A percentile compares a stretch with the other conserved stretches of the same genome.
Evolutionary conservation across 2,797 vertebrate species (phyloP).

Genomic region (Leucoraja ocellata): DNA sequence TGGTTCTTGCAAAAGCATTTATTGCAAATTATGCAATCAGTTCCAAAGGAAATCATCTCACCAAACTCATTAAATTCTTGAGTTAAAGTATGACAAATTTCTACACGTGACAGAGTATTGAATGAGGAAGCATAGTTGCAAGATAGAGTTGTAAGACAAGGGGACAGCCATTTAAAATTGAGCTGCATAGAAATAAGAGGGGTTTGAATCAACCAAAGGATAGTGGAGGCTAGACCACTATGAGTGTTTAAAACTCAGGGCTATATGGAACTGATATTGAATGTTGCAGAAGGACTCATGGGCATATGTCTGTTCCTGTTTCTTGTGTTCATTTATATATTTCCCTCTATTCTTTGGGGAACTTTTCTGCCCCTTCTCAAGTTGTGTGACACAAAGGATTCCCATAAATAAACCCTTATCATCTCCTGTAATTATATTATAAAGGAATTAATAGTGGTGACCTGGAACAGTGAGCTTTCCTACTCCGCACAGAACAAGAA

Average conservation of each 20-base stretch:
- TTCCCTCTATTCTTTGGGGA: neutral
- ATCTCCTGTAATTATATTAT: neutral
- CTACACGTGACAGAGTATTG: no score
- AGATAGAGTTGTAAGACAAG: no score
- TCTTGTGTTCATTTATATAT: neutral
- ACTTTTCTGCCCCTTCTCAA: neutral
- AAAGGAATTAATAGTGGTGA: neutral
- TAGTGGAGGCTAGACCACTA: no score
- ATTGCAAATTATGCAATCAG: neutral
- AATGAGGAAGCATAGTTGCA: no score
- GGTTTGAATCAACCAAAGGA: no score
- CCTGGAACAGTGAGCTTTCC: neutral
- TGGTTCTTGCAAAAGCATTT: neutral
- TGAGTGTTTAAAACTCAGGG: no score
- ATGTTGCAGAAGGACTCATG: no score
- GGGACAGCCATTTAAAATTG: no score
- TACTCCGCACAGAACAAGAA: neutral
- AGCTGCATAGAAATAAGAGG: no score
- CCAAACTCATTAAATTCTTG: neutral
- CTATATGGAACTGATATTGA: no score
- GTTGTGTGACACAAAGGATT: neutral
- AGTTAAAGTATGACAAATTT: neutral
- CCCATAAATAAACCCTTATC: neutral
- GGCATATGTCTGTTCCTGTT: no score
- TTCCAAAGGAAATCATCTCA: neutral